Base-by-base conservation (phyloP, 2,888 invertebrate genomes). In the Plagiodera versicolora region DNA sequence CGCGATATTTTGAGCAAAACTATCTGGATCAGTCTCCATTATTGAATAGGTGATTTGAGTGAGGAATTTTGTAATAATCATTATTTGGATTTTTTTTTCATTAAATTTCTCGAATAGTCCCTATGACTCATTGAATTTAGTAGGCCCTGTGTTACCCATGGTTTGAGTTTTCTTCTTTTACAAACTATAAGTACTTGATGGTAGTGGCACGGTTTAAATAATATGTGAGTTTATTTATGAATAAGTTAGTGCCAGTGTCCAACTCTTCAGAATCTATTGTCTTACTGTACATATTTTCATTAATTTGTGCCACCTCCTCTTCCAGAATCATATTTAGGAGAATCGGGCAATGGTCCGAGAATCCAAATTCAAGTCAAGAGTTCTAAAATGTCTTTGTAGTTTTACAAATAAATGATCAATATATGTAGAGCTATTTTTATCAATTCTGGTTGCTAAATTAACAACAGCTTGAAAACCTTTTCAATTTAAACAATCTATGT, bases 381-480 rank as follows among this genome's bases (percentile, higher is more conserved):
- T 44, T 44, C 10, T 44, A 44, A 44, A 44, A 10, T 44, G 14
- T 8, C 10, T 44, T 44, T 44, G 44, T 6, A 44, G 44, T 44
- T 44, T 44, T n/a, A 44, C 44, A 44, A 44, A 44, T n/a, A 44
- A 16, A 44, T 44, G 44, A 44, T 44, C 44, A 44, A 44, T 44
- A 44, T 10, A 44, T 44, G 44, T 44, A 44, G 44, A 3, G 11
- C 44, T 44, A 16, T 16, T 10, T 44, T 44, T 44, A 10, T 44
- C 44, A 44, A 44, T 44, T 44, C 44, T 44, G 44, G 44, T 44
- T 16, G n/a, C 44, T 44, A 14, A n/a, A 44, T 44, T 44, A 16
- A 44, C 11, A 44, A 44, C 44, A 44, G 44, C 5, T 5, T 44
- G 44, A 44, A 44, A 44, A 44, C n/a, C 44, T 16, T 44, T 44